phyloP scores from a whole-genome alignment of 2,113 vertebrate species.

The pig (Sus scrofa) region DNA sequence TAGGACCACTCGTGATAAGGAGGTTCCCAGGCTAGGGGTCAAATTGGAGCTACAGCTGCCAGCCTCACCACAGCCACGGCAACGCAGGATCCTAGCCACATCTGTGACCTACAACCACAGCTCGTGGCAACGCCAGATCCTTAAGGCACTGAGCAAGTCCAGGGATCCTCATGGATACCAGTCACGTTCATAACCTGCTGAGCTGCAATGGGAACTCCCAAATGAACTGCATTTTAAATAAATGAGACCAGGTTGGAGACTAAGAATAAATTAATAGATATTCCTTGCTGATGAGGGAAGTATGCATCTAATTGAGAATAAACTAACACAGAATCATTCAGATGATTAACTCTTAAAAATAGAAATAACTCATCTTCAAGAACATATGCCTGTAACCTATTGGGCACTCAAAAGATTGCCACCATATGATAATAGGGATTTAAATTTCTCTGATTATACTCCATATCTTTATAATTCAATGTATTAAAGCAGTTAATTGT shows the following conservation, averaged over 20 bases:
- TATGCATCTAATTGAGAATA: neutral
- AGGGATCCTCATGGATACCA: no score
- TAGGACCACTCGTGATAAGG: no score
- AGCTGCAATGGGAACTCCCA: neutral
- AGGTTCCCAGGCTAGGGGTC: no score
- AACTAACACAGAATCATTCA: neutral
- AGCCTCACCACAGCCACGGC: no score
- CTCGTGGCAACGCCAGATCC: no score
- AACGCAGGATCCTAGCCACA: no score
- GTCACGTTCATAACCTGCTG: no score
- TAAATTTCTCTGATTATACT: neutral
- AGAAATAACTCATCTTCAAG: neutral
- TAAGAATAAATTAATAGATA: neutral
- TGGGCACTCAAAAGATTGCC: neutral
- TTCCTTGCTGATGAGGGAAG: neutral
- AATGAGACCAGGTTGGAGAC: neutral
- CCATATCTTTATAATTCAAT: neutral
- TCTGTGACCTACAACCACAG: no score
- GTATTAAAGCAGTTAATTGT: neutral
- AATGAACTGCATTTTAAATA: neutral
- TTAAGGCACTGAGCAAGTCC: no score
- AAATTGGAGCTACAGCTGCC: no score
- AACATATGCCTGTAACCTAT: neutral
- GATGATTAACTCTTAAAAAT: slow-evolving; percentile 1
- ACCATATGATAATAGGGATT: neutral